Evolutionary conservation across 1,140 invertebrate species (phyloP), one percentile per base, ranked within the genome.

Genomic region (Bemisia tabaci): DNA sequence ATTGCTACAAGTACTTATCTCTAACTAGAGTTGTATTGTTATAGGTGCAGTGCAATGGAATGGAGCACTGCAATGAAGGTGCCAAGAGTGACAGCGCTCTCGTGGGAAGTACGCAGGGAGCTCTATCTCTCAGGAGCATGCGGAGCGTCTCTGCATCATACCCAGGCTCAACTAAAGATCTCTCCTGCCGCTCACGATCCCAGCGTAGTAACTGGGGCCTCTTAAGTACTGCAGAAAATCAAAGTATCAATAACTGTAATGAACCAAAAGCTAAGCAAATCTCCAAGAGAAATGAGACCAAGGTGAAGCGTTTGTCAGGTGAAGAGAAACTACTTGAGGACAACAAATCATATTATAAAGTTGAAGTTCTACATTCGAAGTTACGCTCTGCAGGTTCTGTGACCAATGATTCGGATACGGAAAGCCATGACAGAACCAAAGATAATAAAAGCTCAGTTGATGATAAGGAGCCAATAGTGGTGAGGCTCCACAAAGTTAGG

Each of bases 301-400:
- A 65, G 17, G 68, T 79, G 21, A 82, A 81, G 63, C 76, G 81
- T 73, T 76, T 81, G 59, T 83, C 80, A 22, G 80, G 77, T 22
- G 82, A 82, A 73, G 84, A 81, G 73, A 80, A 79, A 73, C 75
- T 81, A 5, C 79, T 79, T 65, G 82, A 81, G 70, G 85, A 82
- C 70, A 84, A 83, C 75, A 82, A 82, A 70, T 83, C 83, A 33
- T 88, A 87, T 74, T 88, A 88, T 70, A 87, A 87, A 74, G 85
- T 88, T 1, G 87, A 88, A 71, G 85, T 87, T 21, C 78, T 87
- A 65, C 84, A 84, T 65, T 85, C 83, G 21, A 89, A 88, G 70
- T 72, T 87, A 26, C 75, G 86, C 11, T 87, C 85, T 2, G 85
- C 83, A 68, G 77, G 78, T 69, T 67, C 33, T 48, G 33, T 48